These are phyloP conservation scores for Bos javanicus DNA, from an alignment of 2,113 vertebrate species.

Conservation along the genomic window DNA sequence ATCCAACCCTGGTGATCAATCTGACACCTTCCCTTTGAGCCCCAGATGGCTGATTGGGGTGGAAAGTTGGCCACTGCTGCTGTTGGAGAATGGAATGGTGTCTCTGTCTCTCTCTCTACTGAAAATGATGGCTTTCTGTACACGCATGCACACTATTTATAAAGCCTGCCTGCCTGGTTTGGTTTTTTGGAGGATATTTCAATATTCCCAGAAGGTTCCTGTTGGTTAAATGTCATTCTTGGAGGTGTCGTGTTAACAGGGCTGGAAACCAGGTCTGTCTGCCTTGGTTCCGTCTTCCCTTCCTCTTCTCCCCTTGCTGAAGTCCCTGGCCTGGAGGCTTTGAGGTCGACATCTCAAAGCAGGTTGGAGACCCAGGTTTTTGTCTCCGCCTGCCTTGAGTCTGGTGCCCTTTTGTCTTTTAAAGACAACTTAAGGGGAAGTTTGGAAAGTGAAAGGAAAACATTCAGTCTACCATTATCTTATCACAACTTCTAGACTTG, in stretches of 20 bases:
- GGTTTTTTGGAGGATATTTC: slow-evolving; percentile 40
- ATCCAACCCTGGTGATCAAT: slow-evolving; percentile 74
- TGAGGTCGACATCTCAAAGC: not conserved
- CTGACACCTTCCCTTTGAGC: slow-evolving; percentile 76
- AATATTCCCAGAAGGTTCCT: slow-evolving; percentile 37
- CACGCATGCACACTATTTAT: not conserved
- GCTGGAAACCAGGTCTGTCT: not conserved
- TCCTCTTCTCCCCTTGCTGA: not conserved
- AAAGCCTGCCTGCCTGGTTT: slow-evolving; percentile 32
- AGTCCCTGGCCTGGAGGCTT: not conserved
- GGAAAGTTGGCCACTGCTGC: slow-evolving; percentile 68
- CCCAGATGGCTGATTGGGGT: slow-evolving; percentile 75
- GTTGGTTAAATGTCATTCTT: slow-evolving; percentile 51
- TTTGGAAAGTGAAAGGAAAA: not conserved
- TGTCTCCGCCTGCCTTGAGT: not conserved
- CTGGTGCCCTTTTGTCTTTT: not conserved
- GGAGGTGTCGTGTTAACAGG: not conserved
- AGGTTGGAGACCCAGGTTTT: not conserved
- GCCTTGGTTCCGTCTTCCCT: not conserved
- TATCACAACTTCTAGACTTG: not conserved
- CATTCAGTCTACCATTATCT: not conserved
- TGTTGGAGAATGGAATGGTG: slow-evolving; percentile 39
- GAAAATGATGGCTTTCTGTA: not conserved
- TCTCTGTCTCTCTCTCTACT: slow-evolving; percentile 11
- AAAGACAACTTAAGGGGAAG: not conserved